These are phyloP conservation scores for Heterocephalus glaber DNA, from an alignment of 2,113 vertebrate species.

Conservation along the genomic window DNA sequence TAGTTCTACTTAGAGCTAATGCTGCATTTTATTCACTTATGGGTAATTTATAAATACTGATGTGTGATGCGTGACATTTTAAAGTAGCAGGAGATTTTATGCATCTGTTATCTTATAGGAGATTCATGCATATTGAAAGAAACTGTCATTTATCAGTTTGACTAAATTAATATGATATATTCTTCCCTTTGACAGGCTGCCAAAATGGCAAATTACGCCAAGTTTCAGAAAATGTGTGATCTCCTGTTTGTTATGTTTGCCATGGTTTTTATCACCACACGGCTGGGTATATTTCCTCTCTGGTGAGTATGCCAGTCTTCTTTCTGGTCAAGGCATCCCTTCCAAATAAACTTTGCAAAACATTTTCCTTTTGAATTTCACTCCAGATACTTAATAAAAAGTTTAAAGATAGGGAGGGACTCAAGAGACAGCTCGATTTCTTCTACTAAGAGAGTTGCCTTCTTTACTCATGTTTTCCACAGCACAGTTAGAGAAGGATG, in stretches of 20 bases:
- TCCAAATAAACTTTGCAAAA: background rate
- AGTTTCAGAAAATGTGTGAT: conserved; percentile 97
- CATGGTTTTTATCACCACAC: conserved; percentile 94
- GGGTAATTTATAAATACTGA: conserved; percentile 68
- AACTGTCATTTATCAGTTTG: conserved; percentile 62
- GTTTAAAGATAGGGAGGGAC: background rate
- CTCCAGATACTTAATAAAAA: background rate
- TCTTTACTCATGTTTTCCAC: background rate
- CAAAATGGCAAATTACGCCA: conserved; percentile 99
- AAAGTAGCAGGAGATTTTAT: conserved; percentile 53
- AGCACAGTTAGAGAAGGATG: background rate
- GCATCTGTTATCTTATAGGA: conserved; percentile 33
- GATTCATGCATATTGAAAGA: conserved; percentile 58
- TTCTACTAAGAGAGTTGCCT: background rate
- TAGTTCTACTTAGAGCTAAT: conserved; percentile 48
- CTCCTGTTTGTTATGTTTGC: conserved; percentile 96
- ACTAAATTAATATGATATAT: conserved; percentile 71
- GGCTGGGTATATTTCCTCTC: conserved; percentile 94
- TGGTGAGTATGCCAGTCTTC: conserved; percentile 90
- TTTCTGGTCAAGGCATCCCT: conserved; percentile 52
- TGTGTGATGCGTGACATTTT: conserved; percentile 52
- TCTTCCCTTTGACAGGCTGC: conserved; percentile 91
- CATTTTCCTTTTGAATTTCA: conserved; percentile 35
- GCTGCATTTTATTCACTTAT: conserved; percentile 39
- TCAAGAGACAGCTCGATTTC: conserved; percentile 4